These are phyloP conservation scores for Synaphobranchus kaupii DNA, from an alignment of 2,797 vertebrate species.

Conservation along the genomic window DNA sequence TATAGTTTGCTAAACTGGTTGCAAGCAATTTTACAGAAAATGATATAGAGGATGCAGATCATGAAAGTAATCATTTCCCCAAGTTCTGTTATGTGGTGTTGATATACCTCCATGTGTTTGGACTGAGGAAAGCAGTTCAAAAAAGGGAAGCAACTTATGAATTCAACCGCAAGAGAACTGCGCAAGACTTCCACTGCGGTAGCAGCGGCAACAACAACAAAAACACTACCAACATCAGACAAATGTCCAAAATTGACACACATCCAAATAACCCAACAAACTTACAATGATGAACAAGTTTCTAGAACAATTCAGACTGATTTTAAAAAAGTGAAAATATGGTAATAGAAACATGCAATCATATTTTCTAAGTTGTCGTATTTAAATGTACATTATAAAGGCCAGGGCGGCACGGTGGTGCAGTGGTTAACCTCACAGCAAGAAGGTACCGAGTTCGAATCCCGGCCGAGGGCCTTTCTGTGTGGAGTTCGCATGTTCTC, in stretches of 20 bases:
- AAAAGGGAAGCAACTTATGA: background rate
- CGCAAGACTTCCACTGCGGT: too few relatives aligned
- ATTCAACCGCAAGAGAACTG: background rate
- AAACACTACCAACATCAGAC: background rate
- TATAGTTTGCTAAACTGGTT: slow-evolving; percentile 29
- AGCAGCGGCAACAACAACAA: background rate
- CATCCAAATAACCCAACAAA: background rate
- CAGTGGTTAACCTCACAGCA: too few relatives aligned
- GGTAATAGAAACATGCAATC: too few relatives aligned
- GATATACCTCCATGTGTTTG: background rate
- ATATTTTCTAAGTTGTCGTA: too few relatives aligned
- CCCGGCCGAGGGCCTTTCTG: too few relatives aligned
- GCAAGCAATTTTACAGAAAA: slow-evolving; percentile 14
- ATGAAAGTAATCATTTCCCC: background rate
- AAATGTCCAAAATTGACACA: background rate
- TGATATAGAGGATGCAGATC: background rate
- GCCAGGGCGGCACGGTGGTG: too few relatives aligned
- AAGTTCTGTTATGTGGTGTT: background rate
- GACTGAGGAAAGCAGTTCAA: background rate
- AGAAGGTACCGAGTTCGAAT: too few relatives aligned
- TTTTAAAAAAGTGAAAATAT: background rate
- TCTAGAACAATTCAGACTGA: background rate
- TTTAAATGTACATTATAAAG: background rate
- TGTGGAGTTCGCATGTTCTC: too few relatives aligned
- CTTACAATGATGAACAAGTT: background rate